phyloP scores from a whole-genome alignment of 2,797 vertebrate genomes.

The Hephaestus fuliginosus region DNA sequence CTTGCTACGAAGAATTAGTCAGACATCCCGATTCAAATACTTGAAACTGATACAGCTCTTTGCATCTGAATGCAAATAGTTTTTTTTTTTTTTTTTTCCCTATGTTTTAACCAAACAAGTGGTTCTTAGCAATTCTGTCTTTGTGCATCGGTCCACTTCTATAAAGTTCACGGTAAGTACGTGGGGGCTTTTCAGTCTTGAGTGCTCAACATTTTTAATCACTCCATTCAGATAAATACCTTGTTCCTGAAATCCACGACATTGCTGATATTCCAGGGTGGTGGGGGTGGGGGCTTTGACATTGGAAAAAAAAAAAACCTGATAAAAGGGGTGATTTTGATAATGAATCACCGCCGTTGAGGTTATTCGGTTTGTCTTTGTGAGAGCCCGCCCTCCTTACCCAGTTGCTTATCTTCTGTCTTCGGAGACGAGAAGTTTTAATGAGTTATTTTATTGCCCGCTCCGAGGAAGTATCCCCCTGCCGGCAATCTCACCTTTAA shows the following conservation, averaged over 20 bases:
- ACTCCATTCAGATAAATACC: constrained; percentile 37
- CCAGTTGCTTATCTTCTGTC: constrained; percentile 78
- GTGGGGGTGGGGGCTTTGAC: constrained; percentile 46
- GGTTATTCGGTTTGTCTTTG: constrained; percentile 74
- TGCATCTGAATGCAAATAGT: neutral
- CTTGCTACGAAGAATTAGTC: neutral
- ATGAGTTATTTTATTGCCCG: constrained; percentile 83
- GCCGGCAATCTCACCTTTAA: constrained; percentile 75
- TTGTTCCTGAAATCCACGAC: constrained; percentile 60
- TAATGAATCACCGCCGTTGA: constrained; percentile 58
- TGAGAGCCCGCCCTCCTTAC: constrained; percentile 56
- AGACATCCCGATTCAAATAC: neutral
- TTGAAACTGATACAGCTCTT: neutral
- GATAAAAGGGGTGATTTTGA: constrained; percentile 59
- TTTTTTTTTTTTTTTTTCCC: too few species aligned
- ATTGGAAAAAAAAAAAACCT: constrained; percentile 42
- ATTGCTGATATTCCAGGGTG: constrained; percentile 16
- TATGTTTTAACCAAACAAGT: neutral
- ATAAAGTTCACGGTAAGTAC: constrained; percentile 5
- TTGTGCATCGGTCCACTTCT: neutral
- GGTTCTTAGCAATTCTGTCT: neutral
- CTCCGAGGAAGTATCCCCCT: constrained; percentile 68
- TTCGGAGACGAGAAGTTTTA: constrained; percentile 79
- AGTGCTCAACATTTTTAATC: constrained; percentile 13
- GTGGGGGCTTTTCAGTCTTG: neutral